Base-by-base conservation (phyloP, 2,113 vertebrate genomes). In the Ovibos moschatus region DNA sequence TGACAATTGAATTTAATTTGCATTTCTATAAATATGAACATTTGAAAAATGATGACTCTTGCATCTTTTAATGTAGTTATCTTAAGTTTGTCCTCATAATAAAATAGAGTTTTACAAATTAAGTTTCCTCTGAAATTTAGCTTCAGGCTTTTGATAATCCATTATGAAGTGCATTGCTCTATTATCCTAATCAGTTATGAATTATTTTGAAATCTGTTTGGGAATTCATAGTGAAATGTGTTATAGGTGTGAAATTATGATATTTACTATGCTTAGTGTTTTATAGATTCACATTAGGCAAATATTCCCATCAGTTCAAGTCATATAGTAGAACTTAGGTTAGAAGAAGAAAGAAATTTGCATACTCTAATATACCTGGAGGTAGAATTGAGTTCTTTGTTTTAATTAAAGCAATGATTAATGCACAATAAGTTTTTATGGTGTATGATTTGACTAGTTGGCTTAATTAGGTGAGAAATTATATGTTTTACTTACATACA, bases 381-480 rank as follows among this genome's bases (percentile, higher is more conserved):
- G 67, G 86, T 36, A 93, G n/a, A 85, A 53, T 82, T 97, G 43
- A 95, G 57, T 67, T 93, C 33, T 95, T 95, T 83, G 40, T 93
- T 97, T 98, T 91, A 98, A 97, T 97, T 96, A 96, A 96, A 97
- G 5, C 15, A 93, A 51, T 16, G 79, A 86, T 93, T 97, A 96
- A 97, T 97, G 53, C 78, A 94, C 45, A 95, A 86, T 84, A 94
- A 79, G 16, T 74, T 92, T 94, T 79, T 95, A 84, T 96, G 50
- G 64, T 85, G 55, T 53, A 81, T 87, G 62, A 98, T 93, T 97
- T 97, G 86, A 94, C 74, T 93, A 36, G 79, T 88, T 85, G 58
- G 45, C 82, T 97, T 97, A 97, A 97, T 83, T 95, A 95, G 53
- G 47, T 79, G 89, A 60, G 62, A 94, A 89, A 94, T 93, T 95